Conservation (phyloP, 2,113 vertebrate genomes). For the Orycteropus afer region DNA sequence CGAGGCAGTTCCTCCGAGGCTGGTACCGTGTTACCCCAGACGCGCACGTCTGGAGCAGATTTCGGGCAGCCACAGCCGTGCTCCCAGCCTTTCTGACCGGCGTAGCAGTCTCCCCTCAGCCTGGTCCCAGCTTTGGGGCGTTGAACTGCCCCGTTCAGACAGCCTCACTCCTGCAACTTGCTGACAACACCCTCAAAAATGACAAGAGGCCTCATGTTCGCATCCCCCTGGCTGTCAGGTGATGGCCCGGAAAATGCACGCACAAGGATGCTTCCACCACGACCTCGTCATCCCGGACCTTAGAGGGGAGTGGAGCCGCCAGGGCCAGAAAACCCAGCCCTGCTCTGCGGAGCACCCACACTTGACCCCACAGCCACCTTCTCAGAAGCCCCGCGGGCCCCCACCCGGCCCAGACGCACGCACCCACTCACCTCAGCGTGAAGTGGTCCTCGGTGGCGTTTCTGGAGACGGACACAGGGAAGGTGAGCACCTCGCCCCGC, state of each 20-base stretch:
- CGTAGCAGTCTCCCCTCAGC: not conserved
- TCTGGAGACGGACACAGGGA: conserved; percentile 89
- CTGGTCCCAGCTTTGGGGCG: no score
- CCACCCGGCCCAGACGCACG: no score
- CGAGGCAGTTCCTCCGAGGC: not conserved
- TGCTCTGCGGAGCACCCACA: fast-evolving
- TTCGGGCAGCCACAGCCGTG: not conserved
- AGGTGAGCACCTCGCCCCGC: conserved; percentile 91
- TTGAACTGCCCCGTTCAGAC: fast-evolving
- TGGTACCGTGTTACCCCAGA: not conserved
- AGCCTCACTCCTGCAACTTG: not conserved
- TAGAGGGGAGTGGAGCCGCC: not conserved
- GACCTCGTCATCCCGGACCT: fast-evolving
- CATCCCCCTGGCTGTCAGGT: fast-evolving
- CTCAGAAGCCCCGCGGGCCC: no score
- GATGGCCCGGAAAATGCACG: not conserved
- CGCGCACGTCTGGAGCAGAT: not conserved
- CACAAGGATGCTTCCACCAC: not conserved
- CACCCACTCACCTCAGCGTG: conserved; percentile 91
- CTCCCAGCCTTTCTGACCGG: not conserved
- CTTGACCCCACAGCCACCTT: fast-evolving
- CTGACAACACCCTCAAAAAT: fast-evolving
- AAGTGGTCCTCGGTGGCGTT: conserved; percentile 91
- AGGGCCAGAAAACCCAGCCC: fast-evolving
- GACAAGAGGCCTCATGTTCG: fast-evolving